Conservation (phyloP, 92 coral and sea anemone species). For the Meandrina meandrites region DNA sequence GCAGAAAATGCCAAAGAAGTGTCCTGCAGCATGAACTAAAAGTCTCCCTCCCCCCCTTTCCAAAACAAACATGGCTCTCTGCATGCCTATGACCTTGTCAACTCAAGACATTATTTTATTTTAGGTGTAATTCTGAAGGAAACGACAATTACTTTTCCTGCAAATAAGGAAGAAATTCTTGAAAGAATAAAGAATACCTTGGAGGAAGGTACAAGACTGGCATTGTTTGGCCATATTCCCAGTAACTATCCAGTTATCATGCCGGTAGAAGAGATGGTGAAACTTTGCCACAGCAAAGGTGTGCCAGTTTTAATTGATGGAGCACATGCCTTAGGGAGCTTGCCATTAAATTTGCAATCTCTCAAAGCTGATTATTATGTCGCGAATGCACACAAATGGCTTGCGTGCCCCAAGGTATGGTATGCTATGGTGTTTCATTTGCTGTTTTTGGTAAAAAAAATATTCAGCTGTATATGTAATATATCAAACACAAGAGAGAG, state of each 20-base stretch:
- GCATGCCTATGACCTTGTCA: neutral
- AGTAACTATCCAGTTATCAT: slow-evolving; percentile 61
- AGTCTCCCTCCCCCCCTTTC: no score
- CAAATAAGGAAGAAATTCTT: slow-evolving; percentile 51
- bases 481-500: no score
- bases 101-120: neutral
- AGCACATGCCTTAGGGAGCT: slow-evolving; percentile 66
- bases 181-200: slow-evolving; percentile 41
- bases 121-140: slow-evolving; percentile 54
- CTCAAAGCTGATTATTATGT: slow-evolving; percentile 72
- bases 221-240: slow-evolving; percentile 66
- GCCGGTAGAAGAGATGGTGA: slow-evolving; percentile 63
- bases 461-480: no score
- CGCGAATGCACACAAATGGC: slow-evolving; percentile 72
- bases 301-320: slow-evolving; percentile 72
- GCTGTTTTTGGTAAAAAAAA: neutral
- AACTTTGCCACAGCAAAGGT: slow-evolving; percentile 67
- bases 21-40: no score
- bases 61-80: neutral
- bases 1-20: no score
- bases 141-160: slow-evolving; percentile 54
- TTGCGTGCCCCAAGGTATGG: slow-evolving; percentile 59
- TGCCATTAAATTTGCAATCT: slow-evolving; percentile 38
- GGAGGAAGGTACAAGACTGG: slow-evolving; percentile 62
- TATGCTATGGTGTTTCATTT: neutral